phyloP scores from a whole-genome alignment of 2,888 invertebrate genomes.

The Drosophila monieri region DNA sequence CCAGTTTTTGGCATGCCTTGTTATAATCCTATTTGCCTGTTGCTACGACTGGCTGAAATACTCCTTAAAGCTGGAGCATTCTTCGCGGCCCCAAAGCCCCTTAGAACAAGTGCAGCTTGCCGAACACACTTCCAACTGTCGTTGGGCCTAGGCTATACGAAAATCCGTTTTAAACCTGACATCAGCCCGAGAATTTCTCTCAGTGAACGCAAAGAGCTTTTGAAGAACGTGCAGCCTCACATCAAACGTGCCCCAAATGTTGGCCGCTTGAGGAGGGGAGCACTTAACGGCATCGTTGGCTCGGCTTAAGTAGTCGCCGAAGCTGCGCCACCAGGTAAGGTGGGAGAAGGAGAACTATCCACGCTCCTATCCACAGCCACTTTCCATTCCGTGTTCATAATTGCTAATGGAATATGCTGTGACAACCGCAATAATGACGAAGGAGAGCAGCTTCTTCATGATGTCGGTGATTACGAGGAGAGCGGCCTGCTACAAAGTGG shows the following conservation, averaged over 20 bases:
- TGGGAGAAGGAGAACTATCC: constrained; percentile 55
- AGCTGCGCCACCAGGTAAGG: constrained; percentile 30
- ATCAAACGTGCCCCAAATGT: constrained; percentile 53
- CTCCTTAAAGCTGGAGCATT: constrained; percentile 36
- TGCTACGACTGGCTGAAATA: constrained; percentile 34
- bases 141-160: too few relatives aligned
- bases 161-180: too few relatives aligned
- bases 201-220: not conserved
- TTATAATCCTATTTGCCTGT: constrained; percentile 9
- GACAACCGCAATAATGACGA: constrained; percentile 50
- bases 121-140: constrained; percentile 12
- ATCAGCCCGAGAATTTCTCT: not conserved
- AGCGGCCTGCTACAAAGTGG: constrained; percentile 60
- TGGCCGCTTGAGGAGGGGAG: constrained; percentile 36
- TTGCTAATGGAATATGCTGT: constrained; percentile 82
- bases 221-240: not conserved
- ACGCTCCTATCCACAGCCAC: constrained; percentile 49
- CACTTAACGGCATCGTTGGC: constrained; percentile 75
- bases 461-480: constrained; percentile 28
- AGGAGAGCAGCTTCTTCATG: constrained; percentile 13
- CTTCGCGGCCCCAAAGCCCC: constrained; percentile 32
- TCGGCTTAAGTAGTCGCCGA: constrained; percentile 70
- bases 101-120: constrained; percentile 35
- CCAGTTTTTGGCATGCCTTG: not conserved
- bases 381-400: constrained; percentile 79